These are phyloP conservation scores for Amiota mariae DNA, from an alignment of 2,888 invertebrate species.

Conservation along the genomic window DNA sequence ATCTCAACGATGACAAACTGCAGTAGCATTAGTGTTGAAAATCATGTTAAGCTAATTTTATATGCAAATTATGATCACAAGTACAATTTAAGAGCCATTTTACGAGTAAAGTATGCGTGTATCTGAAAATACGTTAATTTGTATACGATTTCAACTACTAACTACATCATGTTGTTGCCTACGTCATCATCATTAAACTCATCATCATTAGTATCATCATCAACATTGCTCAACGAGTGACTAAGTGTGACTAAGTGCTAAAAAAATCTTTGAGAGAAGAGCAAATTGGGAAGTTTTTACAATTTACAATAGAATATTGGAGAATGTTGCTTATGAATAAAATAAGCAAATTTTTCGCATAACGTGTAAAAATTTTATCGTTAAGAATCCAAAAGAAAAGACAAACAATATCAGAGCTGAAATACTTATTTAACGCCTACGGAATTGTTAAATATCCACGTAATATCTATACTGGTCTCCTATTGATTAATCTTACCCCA, in stretches of 20 bases:
- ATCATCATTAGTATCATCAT: no score
- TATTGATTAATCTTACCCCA: no score
- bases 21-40: constrained; percentile 31
- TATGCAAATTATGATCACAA: constrained; percentile 63
- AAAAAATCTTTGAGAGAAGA: neutral
- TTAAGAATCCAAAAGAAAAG: neutral
- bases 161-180: no score
- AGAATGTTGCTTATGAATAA: neutral
- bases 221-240: no score
- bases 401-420: neutral
- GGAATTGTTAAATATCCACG: neutral
- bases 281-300: neutral
- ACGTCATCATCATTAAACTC: no score
- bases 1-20: no score
- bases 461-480: no score
- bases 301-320: neutral
- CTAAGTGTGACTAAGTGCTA: neutral
- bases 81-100: constrained; percentile 33
- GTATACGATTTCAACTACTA: constrained; percentile 6
- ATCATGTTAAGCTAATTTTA: constrained; percentile 65
- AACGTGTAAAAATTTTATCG: constrained; percentile 63
- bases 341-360: constrained; percentile 42
- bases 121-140: constrained; percentile 63
- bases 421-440: constrained; percentile 13
- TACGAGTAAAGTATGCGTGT: neutral